Evolutionary conservation across 2,113 vertebrate species (phyloP).

Genomic region (Loxodonta africana): DNA sequence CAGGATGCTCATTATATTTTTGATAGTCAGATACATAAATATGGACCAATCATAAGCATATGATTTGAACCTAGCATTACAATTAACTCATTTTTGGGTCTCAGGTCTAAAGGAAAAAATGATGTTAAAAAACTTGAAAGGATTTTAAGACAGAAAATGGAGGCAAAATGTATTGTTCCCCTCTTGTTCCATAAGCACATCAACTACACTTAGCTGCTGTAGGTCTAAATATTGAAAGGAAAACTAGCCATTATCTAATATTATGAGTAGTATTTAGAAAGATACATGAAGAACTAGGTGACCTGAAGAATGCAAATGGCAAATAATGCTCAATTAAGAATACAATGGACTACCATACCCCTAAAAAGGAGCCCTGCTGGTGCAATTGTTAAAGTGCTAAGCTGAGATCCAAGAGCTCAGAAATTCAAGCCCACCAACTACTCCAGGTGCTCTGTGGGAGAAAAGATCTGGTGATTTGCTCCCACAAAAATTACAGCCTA

Average conservation of each 20-base stretch:
- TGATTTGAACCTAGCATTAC: not conserved
- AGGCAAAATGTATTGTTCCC: not conserved
- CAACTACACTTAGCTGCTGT: not conserved
- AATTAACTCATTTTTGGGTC: not conserved
- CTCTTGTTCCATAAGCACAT: not conserved
- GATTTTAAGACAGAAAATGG: not conserved
- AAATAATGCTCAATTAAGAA: not conserved
- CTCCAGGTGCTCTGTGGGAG: not conserved
- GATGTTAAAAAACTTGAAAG: not conserved
- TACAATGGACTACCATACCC: not conserved
- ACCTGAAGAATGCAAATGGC: not conserved
- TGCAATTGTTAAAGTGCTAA: not conserved
- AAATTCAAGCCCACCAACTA: not conserved
- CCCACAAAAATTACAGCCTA: too few species aligned
- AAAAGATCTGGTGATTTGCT: not conserved
- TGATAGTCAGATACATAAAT: not conserved
- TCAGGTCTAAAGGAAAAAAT: not conserved
- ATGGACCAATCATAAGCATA: not conserved
- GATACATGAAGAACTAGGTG: not conserved
- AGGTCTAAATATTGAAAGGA: not conserved
- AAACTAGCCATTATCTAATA: not conserved
- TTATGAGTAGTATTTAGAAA: not conserved
- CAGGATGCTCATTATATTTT: not conserved
- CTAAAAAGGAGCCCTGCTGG: too few species aligned
- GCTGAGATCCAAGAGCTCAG: not conserved